These are phyloP conservation scores for Heliconius melpomene DNA, from an alignment of 1,140 invertebrate genomes.

Conservation along the genomic window DNA sequence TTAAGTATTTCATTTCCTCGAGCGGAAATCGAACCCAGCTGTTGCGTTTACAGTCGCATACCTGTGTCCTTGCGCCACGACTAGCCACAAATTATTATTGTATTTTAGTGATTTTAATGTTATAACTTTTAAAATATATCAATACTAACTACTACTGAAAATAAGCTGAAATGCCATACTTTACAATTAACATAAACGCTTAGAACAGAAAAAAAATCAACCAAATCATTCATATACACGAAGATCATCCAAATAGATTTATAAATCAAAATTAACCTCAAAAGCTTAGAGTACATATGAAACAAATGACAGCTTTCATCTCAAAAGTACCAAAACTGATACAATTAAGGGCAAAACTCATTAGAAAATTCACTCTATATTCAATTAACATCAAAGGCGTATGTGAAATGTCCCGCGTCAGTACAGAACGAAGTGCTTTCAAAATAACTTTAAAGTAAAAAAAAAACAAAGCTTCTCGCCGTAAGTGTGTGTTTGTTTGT, in stretches of 20 bases:
- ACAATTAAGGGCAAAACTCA: constrained; percentile 28
- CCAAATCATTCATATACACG: background rate
- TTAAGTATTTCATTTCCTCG: too few species aligned
- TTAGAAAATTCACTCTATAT: constrained; percentile 40
- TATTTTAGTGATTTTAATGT: too few species aligned
- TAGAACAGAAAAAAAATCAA: background rate
- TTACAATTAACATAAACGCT: background rate
- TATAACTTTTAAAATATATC: too few species aligned
- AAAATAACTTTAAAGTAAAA: constrained; percentile 36
- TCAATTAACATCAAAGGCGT: constrained; percentile 51
- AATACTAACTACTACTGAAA: too few species aligned
- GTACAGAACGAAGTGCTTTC: constrained; percentile 34
- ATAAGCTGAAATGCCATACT: background rate
- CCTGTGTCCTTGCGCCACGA: too few species aligned
- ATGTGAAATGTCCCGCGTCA: constrained; percentile 51
- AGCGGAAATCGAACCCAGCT: too few species aligned
- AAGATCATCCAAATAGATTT: background rate
- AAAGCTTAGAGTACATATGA: background rate
- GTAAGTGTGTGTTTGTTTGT: background rate
- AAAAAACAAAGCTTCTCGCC: constrained; percentile 31
- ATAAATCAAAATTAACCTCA: constrained; percentile 8
- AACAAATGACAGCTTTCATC: constrained; percentile 12
- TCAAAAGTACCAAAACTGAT: constrained; percentile 13
- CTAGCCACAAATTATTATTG: too few species aligned
- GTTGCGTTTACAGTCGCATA: too few species aligned